Percentiles rank a stretch among this genome's conserved stretches.
phyloP scores from a whole-genome alignment of 2,797 vertebrate species.

The Thripadectes ignobilis region DNA sequence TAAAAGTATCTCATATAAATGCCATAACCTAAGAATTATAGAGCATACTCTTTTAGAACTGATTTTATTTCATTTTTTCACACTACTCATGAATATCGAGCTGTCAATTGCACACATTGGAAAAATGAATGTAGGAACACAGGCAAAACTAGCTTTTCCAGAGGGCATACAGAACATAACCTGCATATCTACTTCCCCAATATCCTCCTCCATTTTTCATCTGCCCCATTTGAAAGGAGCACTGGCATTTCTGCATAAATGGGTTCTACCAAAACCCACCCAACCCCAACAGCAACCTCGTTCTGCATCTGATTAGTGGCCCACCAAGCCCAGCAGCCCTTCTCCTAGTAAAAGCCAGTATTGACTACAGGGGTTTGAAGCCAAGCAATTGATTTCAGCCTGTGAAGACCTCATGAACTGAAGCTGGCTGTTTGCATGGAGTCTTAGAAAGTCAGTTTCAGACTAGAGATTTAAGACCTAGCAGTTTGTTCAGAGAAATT shows the following conservation, averaged over 20 bases:
- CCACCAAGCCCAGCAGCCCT: background rate
- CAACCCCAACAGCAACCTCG: background rate
- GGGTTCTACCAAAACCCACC: background rate
- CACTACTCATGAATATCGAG: background rate
- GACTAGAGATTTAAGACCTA: background rate
- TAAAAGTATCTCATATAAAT: background rate
- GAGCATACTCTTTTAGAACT: background rate
- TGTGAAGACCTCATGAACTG: background rate
- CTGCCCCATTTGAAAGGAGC: background rate
- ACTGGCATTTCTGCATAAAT: background rate
- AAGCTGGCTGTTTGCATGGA: background rate
- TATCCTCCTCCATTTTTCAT: background rate
- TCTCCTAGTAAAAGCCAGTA: background rate
- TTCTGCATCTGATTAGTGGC: background rate
- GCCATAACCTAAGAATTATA: background rate
- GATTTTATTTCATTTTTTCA: background rate
- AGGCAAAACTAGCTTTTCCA: conserved; percentile 6
- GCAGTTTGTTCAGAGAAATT: background rate
- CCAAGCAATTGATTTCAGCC: background rate
- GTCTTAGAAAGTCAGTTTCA: background rate
- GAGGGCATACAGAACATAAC: background rate
- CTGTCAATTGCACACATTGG: background rate
- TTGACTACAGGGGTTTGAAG: conserved; percentile 13
- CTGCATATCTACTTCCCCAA: background rate
- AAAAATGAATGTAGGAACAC: background rate